These are phyloP conservation scores for Alcedo quadribrachys DNA, from an alignment of 2,797 vertebrate genomes.

Conservation along the genomic window DNA sequence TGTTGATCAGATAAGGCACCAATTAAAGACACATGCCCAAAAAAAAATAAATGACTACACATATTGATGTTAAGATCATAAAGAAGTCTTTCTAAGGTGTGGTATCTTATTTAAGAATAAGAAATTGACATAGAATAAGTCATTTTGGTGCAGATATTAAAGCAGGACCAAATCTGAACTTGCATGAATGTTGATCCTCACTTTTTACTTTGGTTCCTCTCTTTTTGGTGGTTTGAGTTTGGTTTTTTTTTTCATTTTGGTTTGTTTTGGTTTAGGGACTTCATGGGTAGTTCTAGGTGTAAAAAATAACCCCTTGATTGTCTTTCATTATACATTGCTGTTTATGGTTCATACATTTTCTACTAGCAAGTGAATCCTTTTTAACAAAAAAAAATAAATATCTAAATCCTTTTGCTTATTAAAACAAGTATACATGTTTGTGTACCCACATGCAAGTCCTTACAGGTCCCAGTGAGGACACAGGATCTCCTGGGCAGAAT, in stretches of 20 bases:
- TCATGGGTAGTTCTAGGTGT: neutral
- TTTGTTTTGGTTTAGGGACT: neutral
- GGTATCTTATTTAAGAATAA: neutral
- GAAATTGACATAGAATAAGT: neutral
- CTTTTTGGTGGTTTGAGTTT: neutral
- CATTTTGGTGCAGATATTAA: neutral
- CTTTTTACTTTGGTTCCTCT: neutral
- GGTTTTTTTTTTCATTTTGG: neutral
- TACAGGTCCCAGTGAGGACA: neutral
- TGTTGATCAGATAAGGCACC: constrained; percentile 74
- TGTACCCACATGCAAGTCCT: neutral
- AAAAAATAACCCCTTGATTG: neutral
- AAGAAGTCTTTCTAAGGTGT: neutral
- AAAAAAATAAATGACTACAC: neutral
- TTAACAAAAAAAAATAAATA: neutral
- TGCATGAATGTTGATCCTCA: neutral
- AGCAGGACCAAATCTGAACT: neutral
- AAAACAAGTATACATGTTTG: neutral
- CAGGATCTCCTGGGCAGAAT: neutral
- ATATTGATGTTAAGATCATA: neutral
- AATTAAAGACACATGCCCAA: neutral
- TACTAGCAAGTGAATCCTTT: neutral
- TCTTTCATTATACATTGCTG: neutral
- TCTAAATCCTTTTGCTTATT: neutral
- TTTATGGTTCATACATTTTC: neutral